Evolutionary conservation across 1,140 invertebrate genomes (phyloP).

Genomic region (Pogonus chalceus): DNA sequence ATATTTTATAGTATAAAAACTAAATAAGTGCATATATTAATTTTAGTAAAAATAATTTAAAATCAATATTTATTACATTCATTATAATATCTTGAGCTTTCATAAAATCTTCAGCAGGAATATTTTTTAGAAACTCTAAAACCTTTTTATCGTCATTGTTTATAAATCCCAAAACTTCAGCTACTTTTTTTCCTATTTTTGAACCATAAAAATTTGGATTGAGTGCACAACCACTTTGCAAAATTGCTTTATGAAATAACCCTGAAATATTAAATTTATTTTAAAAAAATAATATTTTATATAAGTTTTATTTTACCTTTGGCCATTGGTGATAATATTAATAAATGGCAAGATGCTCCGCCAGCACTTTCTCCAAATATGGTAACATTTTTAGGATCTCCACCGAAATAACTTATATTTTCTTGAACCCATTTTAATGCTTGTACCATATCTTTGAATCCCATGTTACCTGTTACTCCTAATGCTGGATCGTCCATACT

Average conservation of each 20-base stretch:
- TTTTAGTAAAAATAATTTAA: too few relatives aligned
- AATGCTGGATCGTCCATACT: slow-evolving; percentile 31
- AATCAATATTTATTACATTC: slow-evolving; percentile 30
- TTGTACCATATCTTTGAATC: slow-evolving; percentile 49
- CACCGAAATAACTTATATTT: slow-evolving; percentile 48
- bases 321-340: slow-evolving; percentile 44
- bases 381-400: slow-evolving; percentile 48
- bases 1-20: too few relatives aligned
- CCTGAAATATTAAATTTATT: slow-evolving; percentile 33
- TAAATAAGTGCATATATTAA: too few relatives aligned
- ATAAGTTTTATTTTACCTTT: slow-evolving; percentile 38
- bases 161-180: slow-evolving; percentile 21
- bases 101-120: slow-evolving; percentile 31
- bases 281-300: background rate
- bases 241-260: slow-evolving; percentile 49
- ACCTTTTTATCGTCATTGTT: slow-evolving; percentile 17
- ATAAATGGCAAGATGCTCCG: slow-evolving; percentile 40
- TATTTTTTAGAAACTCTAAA: slow-evolving; percentile 27
- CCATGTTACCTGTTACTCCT: slow-evolving; percentile 46
- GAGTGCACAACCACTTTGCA: slow-evolving; percentile 50
- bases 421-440: slow-evolving; percentile 50
- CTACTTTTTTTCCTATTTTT: slow-evolving; percentile 30
- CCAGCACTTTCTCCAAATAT: slow-evolving; percentile 50
- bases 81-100: slow-evolving; percentile 28
- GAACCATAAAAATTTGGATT: slow-evolving; percentile 37